These are phyloP conservation scores for Heliocidaris tuberculata DNA, from an alignment of 35 echinoderm and acorn worm species.

Conservation along the genomic window DNA sequence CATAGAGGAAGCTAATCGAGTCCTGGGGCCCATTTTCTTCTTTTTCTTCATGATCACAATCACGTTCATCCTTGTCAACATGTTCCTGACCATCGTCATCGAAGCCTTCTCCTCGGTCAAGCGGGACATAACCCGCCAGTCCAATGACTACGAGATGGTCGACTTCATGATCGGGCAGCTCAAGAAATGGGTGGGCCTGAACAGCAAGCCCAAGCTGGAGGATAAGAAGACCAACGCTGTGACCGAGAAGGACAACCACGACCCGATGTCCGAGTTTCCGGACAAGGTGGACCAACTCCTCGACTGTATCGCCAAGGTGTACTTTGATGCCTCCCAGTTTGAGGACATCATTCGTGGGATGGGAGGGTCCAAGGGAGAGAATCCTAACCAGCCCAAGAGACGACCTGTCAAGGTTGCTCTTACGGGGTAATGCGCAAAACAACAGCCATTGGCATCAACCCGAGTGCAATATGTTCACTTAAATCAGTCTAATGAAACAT, in stretches of 20 bases:
- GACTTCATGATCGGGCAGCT: conserved; percentile 85
- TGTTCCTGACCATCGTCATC: conserved; percentile 95
- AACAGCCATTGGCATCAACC: background rate
- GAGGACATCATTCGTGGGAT: conserved; percentile 63
- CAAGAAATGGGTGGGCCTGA: conserved; percentile 67
- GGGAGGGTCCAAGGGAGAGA: background rate
- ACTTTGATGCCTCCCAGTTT: conserved; percentile 78
- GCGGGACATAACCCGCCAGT: conserved; percentile 63
- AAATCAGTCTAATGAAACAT: too few relatives aligned
- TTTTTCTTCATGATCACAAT: conserved; percentile 84
- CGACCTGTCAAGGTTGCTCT: background rate
- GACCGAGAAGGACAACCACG: conserved; percentile 35
- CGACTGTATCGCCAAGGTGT: conserved; percentile 83
- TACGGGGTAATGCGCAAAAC: background rate
- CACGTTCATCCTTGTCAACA: conserved; percentile 93
- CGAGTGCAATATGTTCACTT: too few relatives aligned
- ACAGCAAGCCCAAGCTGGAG: conserved; percentile 31
- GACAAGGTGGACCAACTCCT: conserved; percentile 90
- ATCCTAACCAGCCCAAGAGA: background rate
- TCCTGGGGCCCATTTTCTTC: conserved; percentile 75
- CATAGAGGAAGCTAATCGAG: conserved; percentile 44
- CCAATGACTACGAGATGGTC: conserved; percentile 90
- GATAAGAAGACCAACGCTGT: conserved; percentile 32
- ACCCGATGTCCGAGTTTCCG: conserved; percentile 71
- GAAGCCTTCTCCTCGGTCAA: conserved; percentile 87